Base-by-base conservation (phyloP, 2,113 vertebrate species). In the Leptodactylus fuscus region DNA sequence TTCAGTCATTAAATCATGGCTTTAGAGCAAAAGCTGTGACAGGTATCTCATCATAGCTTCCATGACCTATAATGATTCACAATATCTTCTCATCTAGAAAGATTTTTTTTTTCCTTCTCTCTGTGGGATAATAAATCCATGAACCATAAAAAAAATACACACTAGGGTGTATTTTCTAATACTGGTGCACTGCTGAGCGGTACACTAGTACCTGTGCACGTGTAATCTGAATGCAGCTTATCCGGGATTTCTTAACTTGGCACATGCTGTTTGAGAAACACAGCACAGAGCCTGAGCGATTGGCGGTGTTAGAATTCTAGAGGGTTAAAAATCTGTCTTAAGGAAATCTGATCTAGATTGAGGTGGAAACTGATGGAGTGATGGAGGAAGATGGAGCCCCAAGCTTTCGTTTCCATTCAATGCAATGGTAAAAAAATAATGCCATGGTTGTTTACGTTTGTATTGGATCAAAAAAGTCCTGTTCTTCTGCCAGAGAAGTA, bases 41-140 rank as follows among this genome's bases (percentile, higher is more conserved):
- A 76, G 46, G 46, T 49, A 76, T 76, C 44, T 49, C 48, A 29
- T 76, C 73, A 49, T 32, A 76, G 46, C 73, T 76, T 32, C 44
- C 73, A 51, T 76, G 73, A 76, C 15, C 73, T 76, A 32, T 51
- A 76, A 76, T 76, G 44, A 51, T 20, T 51, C 24, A 32, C 15
- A 75, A 29, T 48, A 48, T 75, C 44, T 29, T 24, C 49, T 75
- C 24, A 48, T 48, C 71, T 29, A 29, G 5, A 44, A 29, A 27
- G 29, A 58, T 62, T 27, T 60, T 62, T 29, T 36, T 34, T 16
- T 27, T 18, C 1, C 60, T 62, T 65, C 32, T 1, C 15, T 69
- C 34, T 22, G 65, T 69, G 65, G 15, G 5, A 18, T 67, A 67
- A 15, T 67, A 3, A 67, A 34, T 38, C 7, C 7, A 69, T 36